These are phyloP conservation scores for Tachina fera DNA, from an alignment of 2,888 invertebrate species.

Conservation along the genomic window DNA sequence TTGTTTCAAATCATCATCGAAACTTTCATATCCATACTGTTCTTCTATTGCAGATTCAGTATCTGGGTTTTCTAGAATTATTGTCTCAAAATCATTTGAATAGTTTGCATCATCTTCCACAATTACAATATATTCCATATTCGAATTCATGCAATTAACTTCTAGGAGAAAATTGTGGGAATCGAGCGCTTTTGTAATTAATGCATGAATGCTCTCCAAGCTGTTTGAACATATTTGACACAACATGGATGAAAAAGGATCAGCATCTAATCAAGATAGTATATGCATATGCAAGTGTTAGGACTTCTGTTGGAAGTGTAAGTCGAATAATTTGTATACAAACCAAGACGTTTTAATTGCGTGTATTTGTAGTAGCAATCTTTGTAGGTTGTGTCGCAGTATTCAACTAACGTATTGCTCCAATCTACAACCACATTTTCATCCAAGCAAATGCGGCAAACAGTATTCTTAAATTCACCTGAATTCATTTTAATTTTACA, in stretches of 20 bases:
- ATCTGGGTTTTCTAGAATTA: slow-evolving; percentile 29
- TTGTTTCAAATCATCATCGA: not conserved
- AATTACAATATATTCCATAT: not conserved
- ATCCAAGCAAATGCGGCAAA: slow-evolving; percentile 62
- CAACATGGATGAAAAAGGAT: slow-evolving; percentile 51
- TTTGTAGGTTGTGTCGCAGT: slow-evolving; percentile 38
- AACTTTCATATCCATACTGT: slow-evolving; percentile 12
- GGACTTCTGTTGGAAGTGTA: not conserved
- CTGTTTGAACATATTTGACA: slow-evolving; percentile 45
- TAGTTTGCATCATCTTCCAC: not conserved
- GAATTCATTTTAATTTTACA: slow-evolving; percentile 39
- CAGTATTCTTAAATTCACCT: slow-evolving; percentile 33
- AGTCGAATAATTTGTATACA: not conserved
- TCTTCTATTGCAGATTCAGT: slow-evolving; percentile 11
- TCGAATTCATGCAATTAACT: slow-evolving; percentile 14
- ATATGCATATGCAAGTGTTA: not conserved
- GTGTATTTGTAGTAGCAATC: slow-evolving; percentile 67
- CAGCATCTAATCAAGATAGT: slow-evolving; percentile 30
- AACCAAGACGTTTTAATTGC: slow-evolving; percentile 48
- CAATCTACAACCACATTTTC: slow-evolving; percentile 47
- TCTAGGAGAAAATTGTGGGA: slow-evolving; percentile 40
- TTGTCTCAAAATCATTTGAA: slow-evolving; percentile 42
- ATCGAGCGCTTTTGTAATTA: slow-evolving; percentile 43
- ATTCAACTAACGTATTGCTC: slow-evolving; percentile 20
- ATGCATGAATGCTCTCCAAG: slow-evolving; percentile 26